Percentiles rank a stretch among this genome's conserved stretches.
phyloP scores from a whole-genome alignment of 2,113 vertebrate species.

The Pelmatolapia mariae region DNA sequence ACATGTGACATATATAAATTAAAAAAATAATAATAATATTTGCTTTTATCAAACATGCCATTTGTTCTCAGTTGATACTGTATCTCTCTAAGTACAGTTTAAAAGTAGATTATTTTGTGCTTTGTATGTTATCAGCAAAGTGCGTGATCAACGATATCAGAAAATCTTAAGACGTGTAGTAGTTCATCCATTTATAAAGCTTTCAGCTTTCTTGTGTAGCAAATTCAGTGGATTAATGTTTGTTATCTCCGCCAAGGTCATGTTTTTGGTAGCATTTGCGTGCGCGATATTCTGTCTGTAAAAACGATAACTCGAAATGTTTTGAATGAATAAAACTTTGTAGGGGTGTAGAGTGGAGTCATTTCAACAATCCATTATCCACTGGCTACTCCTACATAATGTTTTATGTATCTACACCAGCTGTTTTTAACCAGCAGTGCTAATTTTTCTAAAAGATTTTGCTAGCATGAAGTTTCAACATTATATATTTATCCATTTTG shows the following conservation, averaged over 20 bases:
- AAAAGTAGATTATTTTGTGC: not conserved
- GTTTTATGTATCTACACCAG: not conserved
- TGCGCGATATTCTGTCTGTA: not conserved
- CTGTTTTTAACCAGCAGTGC: not conserved
- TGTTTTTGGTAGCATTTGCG: not conserved
- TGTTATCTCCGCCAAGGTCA: not conserved
- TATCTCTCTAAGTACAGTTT: not conserved
- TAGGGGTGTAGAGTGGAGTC: not conserved
- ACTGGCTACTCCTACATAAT: not conserved
- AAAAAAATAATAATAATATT: not conserved
- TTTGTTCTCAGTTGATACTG: not conserved
- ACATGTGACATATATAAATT: not conserved
- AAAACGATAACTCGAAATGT: not conserved
- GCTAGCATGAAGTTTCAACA: not conserved
- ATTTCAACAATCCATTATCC: not conserved
- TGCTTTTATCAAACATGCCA: not conserved
- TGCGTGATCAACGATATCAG: fast-evolving
- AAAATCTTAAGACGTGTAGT: not conserved
- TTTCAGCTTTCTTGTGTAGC: not conserved
- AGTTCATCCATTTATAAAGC: not conserved
- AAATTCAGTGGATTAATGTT: not conserved
- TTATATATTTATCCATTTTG: not conserved
- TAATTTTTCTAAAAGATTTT: not conserved
- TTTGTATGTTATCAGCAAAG: not conserved
- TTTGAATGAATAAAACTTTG: not conserved